phyloP scores from a whole-genome alignment of 1,140 invertebrate species.

The Drosophila bipectinata region DNA sequence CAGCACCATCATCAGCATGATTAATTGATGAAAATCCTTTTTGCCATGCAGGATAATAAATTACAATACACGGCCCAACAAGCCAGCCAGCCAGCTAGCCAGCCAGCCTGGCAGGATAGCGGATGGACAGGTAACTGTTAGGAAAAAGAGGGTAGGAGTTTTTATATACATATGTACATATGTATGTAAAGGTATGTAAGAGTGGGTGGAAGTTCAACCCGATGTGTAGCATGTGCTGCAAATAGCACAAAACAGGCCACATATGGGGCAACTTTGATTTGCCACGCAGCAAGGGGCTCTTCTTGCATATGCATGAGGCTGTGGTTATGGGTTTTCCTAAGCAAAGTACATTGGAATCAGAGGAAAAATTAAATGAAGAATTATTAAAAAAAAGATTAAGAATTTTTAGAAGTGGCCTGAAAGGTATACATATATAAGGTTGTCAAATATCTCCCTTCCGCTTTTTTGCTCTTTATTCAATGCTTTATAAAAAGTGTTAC shows the following conservation, averaged over 20 bases:
- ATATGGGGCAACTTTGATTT: conserved; percentile 55
- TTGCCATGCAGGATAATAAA: conserved; percentile 81
- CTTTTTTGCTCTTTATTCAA: too few relatives aligned
- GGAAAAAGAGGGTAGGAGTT: background rate
- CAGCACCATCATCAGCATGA: conserved; percentile 73
- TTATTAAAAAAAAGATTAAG: background rate
- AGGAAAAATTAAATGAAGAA: background rate
- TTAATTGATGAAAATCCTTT: conserved; percentile 82
- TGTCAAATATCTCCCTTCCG: too few relatives aligned
- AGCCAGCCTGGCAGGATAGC: conserved; percentile 22
- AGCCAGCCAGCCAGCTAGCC: background rate
- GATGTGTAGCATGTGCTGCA: conserved; percentile 56
- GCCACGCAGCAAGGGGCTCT: conserved; percentile 20
- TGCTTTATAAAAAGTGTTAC: too few relatives aligned
- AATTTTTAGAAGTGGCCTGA: background rate
- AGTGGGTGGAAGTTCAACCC: background rate
- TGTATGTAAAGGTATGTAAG: background rate
- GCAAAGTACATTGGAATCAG: background rate
- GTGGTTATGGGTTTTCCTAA: background rate
- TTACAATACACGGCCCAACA: conserved; percentile 61
- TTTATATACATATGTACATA: too few relatives aligned
- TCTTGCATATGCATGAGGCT: conserved; percentile 1
- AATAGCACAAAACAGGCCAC: conserved; percentile 36
- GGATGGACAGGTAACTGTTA: background rate
- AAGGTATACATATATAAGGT: too few relatives aligned